Evolutionary conservation across 1,140 invertebrate genomes (phyloP), one percentile per base, ranked within the genome.

Genomic region (Orchesella cincta): DNA sequence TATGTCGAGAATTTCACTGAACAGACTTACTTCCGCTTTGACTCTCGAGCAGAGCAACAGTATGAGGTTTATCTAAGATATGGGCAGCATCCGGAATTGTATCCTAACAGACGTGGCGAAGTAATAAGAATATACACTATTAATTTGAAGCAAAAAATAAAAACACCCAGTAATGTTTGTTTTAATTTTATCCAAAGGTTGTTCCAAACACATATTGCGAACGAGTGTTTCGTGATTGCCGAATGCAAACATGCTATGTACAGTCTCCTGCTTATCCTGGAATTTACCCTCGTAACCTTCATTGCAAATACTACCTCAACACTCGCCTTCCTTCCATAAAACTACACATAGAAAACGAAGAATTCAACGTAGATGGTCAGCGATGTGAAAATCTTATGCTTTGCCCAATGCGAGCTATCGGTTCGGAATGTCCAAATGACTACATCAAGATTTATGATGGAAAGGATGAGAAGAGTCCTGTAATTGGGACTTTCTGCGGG

Each of bases 381-480:
- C 88, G 94, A 72, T 97, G 95, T 84, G 94, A 96, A 84, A 96
- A 96, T 84, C 94, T 96, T 78, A 95, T 97, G 91, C 94, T 94
- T 1, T 97, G 95, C 83, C 94, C 94, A 18, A 95, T 96, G 90
- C 88, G 80, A 29, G 39, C 81, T 1, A 82, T 82, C 64, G 79
- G 81, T 3, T 91, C 94, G 81, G 92, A 94, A 82, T 97, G 95
- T 84, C 94, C 94, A 0, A 95, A 92, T 85, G 95, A 97, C 84
- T 95, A 94, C 86, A 92, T 97, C 75, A 89, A 90, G 74, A 93
- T 97, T 64, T 96, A 95, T 87, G 95, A 97, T 83, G 95, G 94
- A 0, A 93, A 94, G 81, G 92, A 95, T 83, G 93, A 94, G 77
- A 91, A 91, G 29, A 91, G 92, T 51, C 91, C 93, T 0, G 90